Conservation (phyloP, 2,797 vertebrate genomes). For the Momotus momota region DNA sequence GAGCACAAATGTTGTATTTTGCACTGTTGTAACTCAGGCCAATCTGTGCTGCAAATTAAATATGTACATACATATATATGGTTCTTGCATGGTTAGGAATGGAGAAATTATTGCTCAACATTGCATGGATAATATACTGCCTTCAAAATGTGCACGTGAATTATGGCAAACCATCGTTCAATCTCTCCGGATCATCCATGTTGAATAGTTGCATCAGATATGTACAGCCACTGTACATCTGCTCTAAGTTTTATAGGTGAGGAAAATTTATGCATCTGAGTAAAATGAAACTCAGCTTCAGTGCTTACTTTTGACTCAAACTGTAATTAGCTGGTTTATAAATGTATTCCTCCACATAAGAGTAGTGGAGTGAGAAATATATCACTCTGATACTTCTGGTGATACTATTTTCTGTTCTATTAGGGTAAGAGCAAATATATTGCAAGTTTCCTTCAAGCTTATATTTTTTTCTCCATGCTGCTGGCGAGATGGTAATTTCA, state of each 20-base stretch:
- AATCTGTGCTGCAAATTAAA: not conserved
- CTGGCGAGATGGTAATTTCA: not conserved
- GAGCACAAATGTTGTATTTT: not conserved
- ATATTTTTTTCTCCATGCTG: not conserved
- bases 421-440: not conserved
- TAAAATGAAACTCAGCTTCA: not conserved
- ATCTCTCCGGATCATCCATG: not conserved
- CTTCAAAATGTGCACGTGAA: not conserved
- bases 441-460: not conserved
- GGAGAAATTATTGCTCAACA: not conserved
- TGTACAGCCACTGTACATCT: not conserved
- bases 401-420: not conserved
- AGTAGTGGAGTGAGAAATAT: not conserved
- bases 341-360: not conserved
- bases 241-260: not conserved
- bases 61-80: accelerated
- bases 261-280: not conserved
- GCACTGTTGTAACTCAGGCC: not conserved
- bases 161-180: not conserved
- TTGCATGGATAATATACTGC: not conserved
- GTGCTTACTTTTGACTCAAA: not conserved
- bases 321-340: not conserved
- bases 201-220: not conserved
- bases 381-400: not conserved
- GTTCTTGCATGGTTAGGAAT: not conserved